Base-by-base conservation (phyloP, 2,113 vertebrate genomes). In the Rostratula benghalensis region DNA sequence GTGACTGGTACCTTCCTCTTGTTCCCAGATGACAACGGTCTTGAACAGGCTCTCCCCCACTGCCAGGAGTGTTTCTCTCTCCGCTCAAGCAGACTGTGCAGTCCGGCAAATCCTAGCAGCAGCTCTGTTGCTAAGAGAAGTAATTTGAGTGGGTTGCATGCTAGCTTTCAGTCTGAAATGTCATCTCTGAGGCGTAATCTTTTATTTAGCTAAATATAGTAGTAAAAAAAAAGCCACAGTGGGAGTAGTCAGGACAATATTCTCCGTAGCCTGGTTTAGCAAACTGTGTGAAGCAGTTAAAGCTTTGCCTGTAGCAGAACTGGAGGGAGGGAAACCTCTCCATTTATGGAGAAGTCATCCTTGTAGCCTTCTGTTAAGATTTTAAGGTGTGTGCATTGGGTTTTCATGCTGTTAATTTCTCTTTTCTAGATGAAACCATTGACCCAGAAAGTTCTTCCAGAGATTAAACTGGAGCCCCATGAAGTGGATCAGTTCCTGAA, bases 401-500 rank as follows among this genome's bases (percentile, higher is more conserved):
- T 91, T 93, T 95, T 96, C 48, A 74, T 70, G 33, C 41, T 86
- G 54, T 92, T 79, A 89, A 89, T 95, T 96, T 94, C 53, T 95
- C 63, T 91, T 94, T 81, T 93, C 45, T 97, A 99, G 99, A 97
- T 98, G 24, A 99, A 99, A 65, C 98, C 98, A 77, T 97, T 97
- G 16, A 97, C 93, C 87, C 98, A 99, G 95, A 98, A 97, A 16
- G 70, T 98, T 83, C 96, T 98, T 87, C 99, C 99, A 17, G 98
- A 99, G 97, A 99, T 99, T 76, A 99, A 99, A 91, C 93, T 99
- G 98, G 99, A 99, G 89, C 99, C 99, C n/a, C 99, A 99, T 45
- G 99, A 99, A 97, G 99, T 99, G 86, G 99, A 99, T 96, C 99
- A 99, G 97, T 99, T 99, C 92, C 98, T 99, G 61, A 99, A 99